Evolutionary conservation across 2,113 vertebrate species (phyloP).

Genomic region (Indicator indicator): DNA sequence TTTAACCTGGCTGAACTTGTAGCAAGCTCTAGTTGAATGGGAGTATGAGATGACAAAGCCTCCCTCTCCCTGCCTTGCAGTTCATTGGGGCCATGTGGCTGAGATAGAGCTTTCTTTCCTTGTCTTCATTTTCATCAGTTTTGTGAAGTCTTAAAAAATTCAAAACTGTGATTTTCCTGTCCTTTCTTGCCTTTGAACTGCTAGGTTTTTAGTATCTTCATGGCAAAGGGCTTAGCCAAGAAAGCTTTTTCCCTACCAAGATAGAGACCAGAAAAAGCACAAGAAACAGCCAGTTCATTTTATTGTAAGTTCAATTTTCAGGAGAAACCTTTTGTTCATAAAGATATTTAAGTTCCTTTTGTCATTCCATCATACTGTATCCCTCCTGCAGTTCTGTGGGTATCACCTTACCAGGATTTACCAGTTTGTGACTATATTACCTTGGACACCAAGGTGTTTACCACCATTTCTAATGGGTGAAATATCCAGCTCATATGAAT

Average conservation of each 20-base stretch:
- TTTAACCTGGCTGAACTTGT: neutral
- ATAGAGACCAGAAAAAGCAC: neutral
- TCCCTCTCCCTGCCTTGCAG: neutral
- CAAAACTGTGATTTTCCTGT: slow-evolving; percentile 1
- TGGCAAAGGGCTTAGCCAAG: neutral
- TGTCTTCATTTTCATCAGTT: slow-evolving; percentile 14
- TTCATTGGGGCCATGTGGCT: slow-evolving; percentile 7
- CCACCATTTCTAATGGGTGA: neutral
- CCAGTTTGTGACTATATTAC: neutral
- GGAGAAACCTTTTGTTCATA: neutral
- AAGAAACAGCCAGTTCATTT: neutral
- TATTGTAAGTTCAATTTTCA: neutral
- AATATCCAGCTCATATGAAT: neutral
- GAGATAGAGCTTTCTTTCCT: slow-evolving; percentile 2
- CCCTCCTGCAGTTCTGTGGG: neutral
- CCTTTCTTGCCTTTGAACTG: neutral
- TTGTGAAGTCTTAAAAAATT: neutral
- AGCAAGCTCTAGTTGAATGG: neutral
- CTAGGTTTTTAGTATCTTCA: neutral
- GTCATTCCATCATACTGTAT: neutral
- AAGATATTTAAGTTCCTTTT: neutral
- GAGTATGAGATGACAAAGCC: neutral
- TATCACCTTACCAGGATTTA: neutral
- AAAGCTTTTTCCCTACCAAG: neutral
- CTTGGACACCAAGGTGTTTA: neutral